Percentiles rank a stretch among this genome's conserved stretches.
phyloP scores from a whole-genome alignment of 23 tunicate species.

The Halocynthia aurantium region DNA sequence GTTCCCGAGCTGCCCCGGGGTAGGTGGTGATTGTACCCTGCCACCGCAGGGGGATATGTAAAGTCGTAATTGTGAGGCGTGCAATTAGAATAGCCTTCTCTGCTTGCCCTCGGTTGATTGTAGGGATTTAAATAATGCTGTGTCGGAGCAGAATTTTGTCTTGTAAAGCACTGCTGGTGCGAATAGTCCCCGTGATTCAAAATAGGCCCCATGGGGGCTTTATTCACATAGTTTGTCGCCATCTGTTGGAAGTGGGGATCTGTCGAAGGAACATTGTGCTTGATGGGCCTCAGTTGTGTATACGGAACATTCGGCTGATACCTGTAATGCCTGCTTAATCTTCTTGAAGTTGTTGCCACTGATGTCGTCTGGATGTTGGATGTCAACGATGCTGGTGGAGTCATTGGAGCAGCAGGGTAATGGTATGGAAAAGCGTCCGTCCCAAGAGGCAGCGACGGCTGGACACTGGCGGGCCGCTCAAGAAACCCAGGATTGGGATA shows the following conservation, averaged over 20 bases:
- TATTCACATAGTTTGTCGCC: not conserved
- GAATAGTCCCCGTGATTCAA: not conserved
- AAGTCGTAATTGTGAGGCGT: not conserved
- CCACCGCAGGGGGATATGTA: not conserved
- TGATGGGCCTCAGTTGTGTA: constrained; percentile 1
- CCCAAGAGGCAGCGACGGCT: constrained; percentile 11
- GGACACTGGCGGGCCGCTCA: constrained; percentile 47
- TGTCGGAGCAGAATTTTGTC: not conserved
- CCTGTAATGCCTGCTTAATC: not conserved
- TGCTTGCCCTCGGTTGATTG: not conserved
- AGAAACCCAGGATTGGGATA: constrained; percentile 20
- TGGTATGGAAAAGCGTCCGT: not conserved
- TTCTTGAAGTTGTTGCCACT: not conserved
- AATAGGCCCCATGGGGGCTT: not conserved
- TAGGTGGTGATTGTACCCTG: constrained; percentile 2
- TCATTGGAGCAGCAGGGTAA: constrained; percentile 18
- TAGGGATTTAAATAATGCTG: not conserved
- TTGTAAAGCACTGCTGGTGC: constrained; percentile 6
- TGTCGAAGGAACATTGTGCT: not conserved
- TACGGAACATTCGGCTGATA: not conserved
- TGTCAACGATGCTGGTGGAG: constrained; percentile 28
- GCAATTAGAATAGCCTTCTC: not conserved
- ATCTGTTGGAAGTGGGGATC: not conserved
- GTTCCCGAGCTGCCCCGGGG: constrained; percentile 1
- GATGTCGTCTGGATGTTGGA: not conserved